These are phyloP conservation scores for Argopecten irradians DNA, from an alignment of 1,140 invertebrate genomes.

Conservation along the genomic window DNA sequence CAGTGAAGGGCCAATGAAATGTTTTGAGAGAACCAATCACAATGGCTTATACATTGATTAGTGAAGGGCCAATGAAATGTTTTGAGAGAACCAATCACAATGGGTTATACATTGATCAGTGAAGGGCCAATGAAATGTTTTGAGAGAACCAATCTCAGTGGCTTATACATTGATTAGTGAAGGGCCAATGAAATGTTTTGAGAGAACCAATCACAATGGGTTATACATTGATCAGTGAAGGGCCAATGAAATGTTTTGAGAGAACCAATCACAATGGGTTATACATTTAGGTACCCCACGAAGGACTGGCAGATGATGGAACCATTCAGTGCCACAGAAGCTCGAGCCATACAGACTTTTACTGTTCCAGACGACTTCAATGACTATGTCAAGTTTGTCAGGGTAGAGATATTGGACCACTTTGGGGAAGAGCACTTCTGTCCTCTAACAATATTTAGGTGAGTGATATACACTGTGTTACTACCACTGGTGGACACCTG, in stretches of 20 bases:
- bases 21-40: too few relatives aligned
- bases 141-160: neutral
- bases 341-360: slow-evolving; percentile 92
- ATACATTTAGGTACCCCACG: slow-evolving; percentile 84
- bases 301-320: slow-evolving; percentile 94
- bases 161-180: neutral
- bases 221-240: too few relatives aligned
- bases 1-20: too few relatives aligned
- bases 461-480: slow-evolving; percentile 27
- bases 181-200: too few relatives aligned
- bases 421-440: slow-evolving; percentile 98
- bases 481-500: neutral
- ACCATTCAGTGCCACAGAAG: slow-evolving; percentile 90
- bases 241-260: too few relatives aligned
- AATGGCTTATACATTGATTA: too few relatives aligned
- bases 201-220: too few relatives aligned
- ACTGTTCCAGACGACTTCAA: slow-evolving; percentile 82
- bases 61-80: too few relatives aligned
- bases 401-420: slow-evolving; percentile 90
- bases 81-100: too few relatives aligned
- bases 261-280: neutral
- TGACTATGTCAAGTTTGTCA: slow-evolving; percentile 95
- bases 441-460: slow-evolving; percentile 86
- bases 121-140: too few relatives aligned
- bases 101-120: too few relatives aligned